Evolutionary conservation across 2,113 vertebrate genomes (phyloP).

Genomic region (Takifugu bimaculatus): DNA sequence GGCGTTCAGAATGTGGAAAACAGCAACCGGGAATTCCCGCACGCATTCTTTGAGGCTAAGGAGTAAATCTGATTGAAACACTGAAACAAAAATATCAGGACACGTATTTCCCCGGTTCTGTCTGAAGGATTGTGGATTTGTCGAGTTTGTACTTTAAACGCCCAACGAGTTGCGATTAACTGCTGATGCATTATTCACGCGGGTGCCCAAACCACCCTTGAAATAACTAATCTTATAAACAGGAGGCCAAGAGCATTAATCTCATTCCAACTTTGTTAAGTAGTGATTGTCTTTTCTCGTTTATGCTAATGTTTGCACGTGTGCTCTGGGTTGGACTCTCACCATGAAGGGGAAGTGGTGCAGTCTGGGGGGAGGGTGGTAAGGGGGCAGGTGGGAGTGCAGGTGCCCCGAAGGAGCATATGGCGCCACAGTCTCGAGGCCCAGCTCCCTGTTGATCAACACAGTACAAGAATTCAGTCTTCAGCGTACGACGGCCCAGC

Average conservation of each 20-base stretch:
- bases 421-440: constrained; percentile 92
- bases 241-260: constrained; percentile 53
- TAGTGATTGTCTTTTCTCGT: constrained; percentile 41
- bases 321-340: constrained; percentile 55
- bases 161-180: constrained; percentile 58
- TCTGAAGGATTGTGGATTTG: constrained; percentile 41
- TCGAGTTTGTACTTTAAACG: constrained; percentile 56
- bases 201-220: constrained; percentile 55
- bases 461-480: not conserved
- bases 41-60: not conserved
- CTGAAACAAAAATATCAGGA: constrained; percentile 9
- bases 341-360: constrained; percentile 98
- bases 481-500: not conserved
- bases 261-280: constrained; percentile 45
- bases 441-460: constrained; percentile 85
- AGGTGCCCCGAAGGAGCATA: constrained; percentile 90
- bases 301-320: constrained; percentile 60
- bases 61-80: not conserved
- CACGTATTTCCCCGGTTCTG: constrained; percentile 6
- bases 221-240: constrained; percentile 64
- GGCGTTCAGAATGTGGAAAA: constrained; percentile 4
- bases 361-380: constrained; percentile 92
- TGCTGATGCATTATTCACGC: constrained; percentile 68
- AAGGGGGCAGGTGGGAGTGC: constrained; percentile 94
- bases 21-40: not conserved